Evolutionary conservation across 2,888 invertebrate species (phyloP).

Genomic region (Acronicta alni): DNA sequence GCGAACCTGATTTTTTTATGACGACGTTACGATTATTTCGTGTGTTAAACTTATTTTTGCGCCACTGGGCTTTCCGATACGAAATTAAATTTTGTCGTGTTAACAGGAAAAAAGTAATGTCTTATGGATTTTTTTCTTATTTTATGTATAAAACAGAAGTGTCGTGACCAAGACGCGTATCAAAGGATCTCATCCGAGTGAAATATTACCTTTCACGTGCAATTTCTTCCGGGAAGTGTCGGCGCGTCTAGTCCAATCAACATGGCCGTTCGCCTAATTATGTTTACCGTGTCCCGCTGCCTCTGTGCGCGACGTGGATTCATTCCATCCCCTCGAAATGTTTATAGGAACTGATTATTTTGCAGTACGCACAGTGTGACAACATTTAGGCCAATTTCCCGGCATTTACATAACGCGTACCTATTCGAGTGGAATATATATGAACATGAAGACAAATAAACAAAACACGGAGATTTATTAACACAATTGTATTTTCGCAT

Average conservation of each 20-base stretch:
- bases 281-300: constrained; percentile 76
- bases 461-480: constrained; percentile 40
- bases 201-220: constrained; percentile 77
- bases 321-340: constrained; percentile 67
- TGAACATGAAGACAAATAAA: constrained; percentile 42
- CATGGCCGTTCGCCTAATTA: constrained; percentile 77
- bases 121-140: constrained; percentile 49
- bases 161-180: constrained; percentile 63
- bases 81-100: constrained; percentile 42
- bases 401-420: constrained; percentile 49
- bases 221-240: constrained; percentile 73
- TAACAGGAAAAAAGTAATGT: constrained; percentile 23
- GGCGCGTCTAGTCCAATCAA: constrained; percentile 77
- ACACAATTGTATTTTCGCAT: constrained; percentile 19
- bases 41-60: constrained; percentile 43
- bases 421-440: constrained; percentile 46
- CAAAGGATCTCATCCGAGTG: constrained; percentile 70
- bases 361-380: constrained; percentile 52
- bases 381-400: constrained; percentile 46
- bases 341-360: constrained; percentile 66
- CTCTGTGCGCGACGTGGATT: constrained; percentile 62
- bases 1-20: constrained; percentile 42
- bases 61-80: constrained; percentile 37
- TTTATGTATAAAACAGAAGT: constrained; percentile 63
- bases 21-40: constrained; percentile 43